Evolutionary conservation across 2,797 vertebrate genomes (phyloP), one percentile per base, ranked within the genome.

Genomic region (Merluccius polli): DNA sequence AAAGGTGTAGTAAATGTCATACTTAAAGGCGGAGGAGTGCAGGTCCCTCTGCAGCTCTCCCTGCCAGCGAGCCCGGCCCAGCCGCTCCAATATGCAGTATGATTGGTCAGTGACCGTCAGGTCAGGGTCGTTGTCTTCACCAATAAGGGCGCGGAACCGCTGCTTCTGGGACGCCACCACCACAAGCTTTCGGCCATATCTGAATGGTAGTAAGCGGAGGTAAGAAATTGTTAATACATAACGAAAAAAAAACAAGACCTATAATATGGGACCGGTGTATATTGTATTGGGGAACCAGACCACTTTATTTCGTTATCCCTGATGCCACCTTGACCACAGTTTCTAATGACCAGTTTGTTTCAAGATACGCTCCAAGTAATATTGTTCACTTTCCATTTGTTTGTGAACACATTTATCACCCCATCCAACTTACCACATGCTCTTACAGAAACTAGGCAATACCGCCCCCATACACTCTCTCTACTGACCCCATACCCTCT

Each of bases 31-130:
- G 0, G 79, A 88, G 35, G 83, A 93, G 78, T 97, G 97, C 65
- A 99, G 93, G 83, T 99, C 96, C 68, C 95, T 94, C 81, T 99
- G 98, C 1, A 99, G 92, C 87, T 98, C 97, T 2, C 98, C 98
- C 79, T 99, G 97, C 97, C 98, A 99, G 36, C 98, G 93, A 0
- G 95, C 95, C 52, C 98, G 93, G 29, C 96, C 98, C 59, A 99
- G 86, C 8, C 96, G 92, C 85, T 99, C 98, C 92, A 99, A 70
- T 44, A 99, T 94, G n/a, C 98, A 98, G 90, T 96, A 99, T 3
- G 96, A 96, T 73, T 94, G 94, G 38, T 97, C 96, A 0, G 86
- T 92, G 21, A 99, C 94, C 74, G 93, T 96, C 82, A 97, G 36
- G 59, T 98, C 97, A 0, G 97, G 96, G 78, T 99, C 95, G 0